A percentile compares a stretch with the other conserved stretches of the same genome.
phyloP scores from a whole-genome alignment of 2,888 invertebrate genomes.

The Colostygia pectinataria region DNA sequence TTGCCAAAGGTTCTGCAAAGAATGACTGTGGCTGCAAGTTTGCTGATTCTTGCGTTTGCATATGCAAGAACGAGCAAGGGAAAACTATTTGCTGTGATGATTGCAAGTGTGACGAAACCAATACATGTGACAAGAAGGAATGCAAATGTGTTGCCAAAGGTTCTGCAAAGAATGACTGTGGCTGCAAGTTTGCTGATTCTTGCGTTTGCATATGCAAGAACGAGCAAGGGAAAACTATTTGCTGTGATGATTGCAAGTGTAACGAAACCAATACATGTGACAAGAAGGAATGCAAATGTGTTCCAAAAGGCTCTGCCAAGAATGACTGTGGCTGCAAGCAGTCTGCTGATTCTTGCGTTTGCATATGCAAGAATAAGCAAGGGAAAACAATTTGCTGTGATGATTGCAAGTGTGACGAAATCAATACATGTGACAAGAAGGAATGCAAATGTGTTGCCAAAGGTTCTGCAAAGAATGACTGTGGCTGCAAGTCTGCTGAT shows the following conservation, averaged over 20 bases:
- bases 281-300: slow-evolving; percentile 33
- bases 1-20: slow-evolving; percentile 11
- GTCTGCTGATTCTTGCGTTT: slow-evolving; percentile 42
- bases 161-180: too few relatives aligned
- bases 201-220: slow-evolving; percentile 25
- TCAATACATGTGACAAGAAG: slow-evolving; percentile 34
- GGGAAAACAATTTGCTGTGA: slow-evolving; percentile 28
- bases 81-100: slow-evolving; percentile 32
- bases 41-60: slow-evolving; percentile 12
- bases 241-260: slow-evolving; percentile 39
- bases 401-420: slow-evolving; percentile 37
- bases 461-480: neutral
- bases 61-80: slow-evolving; percentile 21
- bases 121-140: slow-evolving; percentile 33
- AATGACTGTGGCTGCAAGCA: too few relatives aligned
- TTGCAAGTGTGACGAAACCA: slow-evolving; percentile 34
- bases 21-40: too few relatives aligned
- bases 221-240: slow-evolving; percentile 7
- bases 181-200: neutral
- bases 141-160: slow-evolving; percentile 27
- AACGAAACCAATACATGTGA: slow-evolving; percentile 33
- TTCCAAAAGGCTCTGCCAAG: neutral
- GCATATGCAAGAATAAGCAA: slow-evolving; percentile 42
- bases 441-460: slow-evolving; percentile 34
- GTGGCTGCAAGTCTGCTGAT: neutral